These are phyloP conservation scores for Deroptyus accipitrinus DNA, from an alignment of 2,113 vertebrate genomes.

Conservation along the genomic window DNA sequence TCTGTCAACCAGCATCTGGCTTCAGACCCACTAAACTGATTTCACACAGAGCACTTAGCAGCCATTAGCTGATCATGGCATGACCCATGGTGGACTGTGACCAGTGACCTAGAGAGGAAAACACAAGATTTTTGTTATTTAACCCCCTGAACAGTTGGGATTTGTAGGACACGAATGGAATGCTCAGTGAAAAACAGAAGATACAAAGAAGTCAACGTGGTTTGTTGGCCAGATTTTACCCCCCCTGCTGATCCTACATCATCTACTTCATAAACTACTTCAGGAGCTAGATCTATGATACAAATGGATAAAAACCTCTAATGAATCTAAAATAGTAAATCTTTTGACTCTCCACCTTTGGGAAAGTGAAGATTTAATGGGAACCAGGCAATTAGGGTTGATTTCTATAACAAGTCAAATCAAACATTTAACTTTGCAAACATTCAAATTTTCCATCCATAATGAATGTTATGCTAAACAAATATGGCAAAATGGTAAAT, in stretches of 20 bases:
- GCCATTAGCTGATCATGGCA: background rate
- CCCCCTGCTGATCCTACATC: background rate
- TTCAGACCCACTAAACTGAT: constrained; percentile 28
- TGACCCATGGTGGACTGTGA: background rate
- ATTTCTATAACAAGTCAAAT: constrained; percentile 9
- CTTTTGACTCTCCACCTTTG: background rate
- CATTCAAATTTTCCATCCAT: background rate
- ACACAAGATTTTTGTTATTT: background rate
- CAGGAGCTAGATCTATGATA: background rate
- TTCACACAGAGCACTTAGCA: constrained; percentile 19
- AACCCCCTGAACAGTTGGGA: background rate
- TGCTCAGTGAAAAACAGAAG: background rate
- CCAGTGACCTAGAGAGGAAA: background rate
- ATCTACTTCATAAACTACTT: background rate
- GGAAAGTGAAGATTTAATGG: background rate
- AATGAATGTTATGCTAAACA: background rate
- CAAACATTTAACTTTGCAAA: background rate
- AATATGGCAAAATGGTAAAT: background rate
- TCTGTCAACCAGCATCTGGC: constrained; percentile 20
- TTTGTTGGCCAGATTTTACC: background rate
- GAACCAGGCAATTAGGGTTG: background rate
- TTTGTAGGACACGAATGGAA: background rate
- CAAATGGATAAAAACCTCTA: background rate
- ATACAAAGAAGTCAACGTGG: accelerated
- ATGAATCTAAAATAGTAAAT: background rate